Conservation (phyloP, 2,113 vertebrate genomes). For the Pipra filicauda region DNA sequence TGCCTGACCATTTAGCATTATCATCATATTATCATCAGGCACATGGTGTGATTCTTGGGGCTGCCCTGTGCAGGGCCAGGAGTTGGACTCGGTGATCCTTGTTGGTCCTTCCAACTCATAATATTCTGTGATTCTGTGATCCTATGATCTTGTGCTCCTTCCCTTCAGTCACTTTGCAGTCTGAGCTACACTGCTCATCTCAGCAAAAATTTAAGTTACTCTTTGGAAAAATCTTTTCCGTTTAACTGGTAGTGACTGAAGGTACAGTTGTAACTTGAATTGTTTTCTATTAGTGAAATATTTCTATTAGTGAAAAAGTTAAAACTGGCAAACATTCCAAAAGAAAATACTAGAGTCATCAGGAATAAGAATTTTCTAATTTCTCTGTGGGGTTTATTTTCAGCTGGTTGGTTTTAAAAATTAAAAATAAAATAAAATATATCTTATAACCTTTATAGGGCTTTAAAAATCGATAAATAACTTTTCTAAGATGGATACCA, state of each 20-base stretch:
- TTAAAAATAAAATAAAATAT: neutral
- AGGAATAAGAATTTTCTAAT: neutral
- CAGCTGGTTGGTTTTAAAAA: neutral
- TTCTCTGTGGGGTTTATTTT: neutral
- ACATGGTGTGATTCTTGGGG: neutral
- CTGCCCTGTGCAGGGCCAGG: neutral
- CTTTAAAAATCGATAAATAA: conserved; percentile 24
- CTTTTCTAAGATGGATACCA: neutral
- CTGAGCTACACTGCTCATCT: neutral
- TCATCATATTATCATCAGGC: neutral
- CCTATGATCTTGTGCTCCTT: neutral
- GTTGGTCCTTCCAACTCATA: neutral
- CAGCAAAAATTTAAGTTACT: neutral
- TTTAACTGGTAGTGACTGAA: neutral
- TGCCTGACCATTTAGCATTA: neutral
- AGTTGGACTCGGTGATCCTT: neutral
- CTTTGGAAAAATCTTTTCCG: neutral
- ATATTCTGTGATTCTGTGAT: neutral
- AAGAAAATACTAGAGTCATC: neutral
- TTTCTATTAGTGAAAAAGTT: neutral
- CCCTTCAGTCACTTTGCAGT: neutral
- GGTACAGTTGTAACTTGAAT: neutral
- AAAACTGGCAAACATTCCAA: neutral
- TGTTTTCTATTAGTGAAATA: neutral
- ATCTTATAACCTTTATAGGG: neutral